Conservation (phyloP, 2,888 invertebrate species). For the Imbricaverruca yamaguchii region DNA sequence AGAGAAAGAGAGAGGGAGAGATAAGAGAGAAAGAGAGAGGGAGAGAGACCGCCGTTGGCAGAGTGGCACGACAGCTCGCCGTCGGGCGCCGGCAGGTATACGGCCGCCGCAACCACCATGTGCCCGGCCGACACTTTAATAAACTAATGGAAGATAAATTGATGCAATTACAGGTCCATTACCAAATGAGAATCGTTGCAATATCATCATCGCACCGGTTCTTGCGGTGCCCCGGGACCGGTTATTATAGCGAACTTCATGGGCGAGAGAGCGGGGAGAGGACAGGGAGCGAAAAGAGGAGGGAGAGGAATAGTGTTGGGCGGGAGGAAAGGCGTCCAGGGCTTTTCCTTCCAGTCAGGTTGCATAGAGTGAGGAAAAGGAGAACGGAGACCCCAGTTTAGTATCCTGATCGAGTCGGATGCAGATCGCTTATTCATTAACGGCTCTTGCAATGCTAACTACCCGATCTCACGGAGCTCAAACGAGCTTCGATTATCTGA, state of each 20-base stretch:
- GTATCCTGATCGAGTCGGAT: no score
- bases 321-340: neutral
- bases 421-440: no score
- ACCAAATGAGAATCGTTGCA: slow-evolving; percentile 22
- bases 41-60: no score
- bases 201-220: slow-evolving; percentile 16
- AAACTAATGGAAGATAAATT: slow-evolving; percentile 22
- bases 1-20: no score
- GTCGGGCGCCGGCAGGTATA: neutral
- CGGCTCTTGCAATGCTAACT: no score
- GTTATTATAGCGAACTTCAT: neutral
- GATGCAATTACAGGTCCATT: slow-evolving; percentile 20
- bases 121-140: slow-evolving; percentile 12
- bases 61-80: no score
- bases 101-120: slow-evolving; percentile 15
- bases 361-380: no score
- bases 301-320: neutral
- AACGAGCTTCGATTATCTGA: no score
- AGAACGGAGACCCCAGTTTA: no score
- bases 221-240: neutral
- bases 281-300: slow-evolving; percentile 14
- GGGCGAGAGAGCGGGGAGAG: neutral
- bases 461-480: no score
- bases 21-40: no score
- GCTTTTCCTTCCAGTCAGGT: no score